Conservation (phyloP, 2,888 invertebrate genomes). For the Euphydryas editha region DNA sequence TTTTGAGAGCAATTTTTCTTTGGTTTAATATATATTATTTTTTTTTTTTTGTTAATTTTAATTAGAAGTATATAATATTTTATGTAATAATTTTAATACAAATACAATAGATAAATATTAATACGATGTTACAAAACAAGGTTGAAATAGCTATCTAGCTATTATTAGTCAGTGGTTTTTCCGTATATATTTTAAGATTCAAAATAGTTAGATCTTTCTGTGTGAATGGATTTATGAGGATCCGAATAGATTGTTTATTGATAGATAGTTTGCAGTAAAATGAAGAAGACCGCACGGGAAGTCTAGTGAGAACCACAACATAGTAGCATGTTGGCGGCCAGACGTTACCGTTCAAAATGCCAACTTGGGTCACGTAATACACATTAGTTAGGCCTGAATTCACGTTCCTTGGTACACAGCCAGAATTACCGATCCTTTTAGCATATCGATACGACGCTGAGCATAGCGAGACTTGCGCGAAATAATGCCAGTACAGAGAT, state of each 20-base stretch:
- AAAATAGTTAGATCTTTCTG: too few species aligned
- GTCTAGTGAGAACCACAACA: conserved; percentile 27
- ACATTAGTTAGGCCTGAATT: conserved; percentile 74
- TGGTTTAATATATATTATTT: too few species aligned
- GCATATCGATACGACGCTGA: conserved; percentile 75
- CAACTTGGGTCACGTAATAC: conserved; percentile 79
- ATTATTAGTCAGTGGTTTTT: too few species aligned
- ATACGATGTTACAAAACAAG: too few species aligned
- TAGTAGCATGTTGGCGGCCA: conserved; percentile 45
- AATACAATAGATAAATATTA: too few species aligned
- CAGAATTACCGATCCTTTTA: conserved; percentile 82
- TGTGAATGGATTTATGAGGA: too few species aligned
- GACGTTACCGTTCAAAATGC: conserved; percentile 65
- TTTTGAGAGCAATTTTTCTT: too few species aligned
- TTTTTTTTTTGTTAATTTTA: too few species aligned
- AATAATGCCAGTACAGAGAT: conserved; percentile 82
- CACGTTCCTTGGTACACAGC: conserved; percentile 82
- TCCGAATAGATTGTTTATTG: not conserved
- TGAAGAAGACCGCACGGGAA: conserved; percentile 8
- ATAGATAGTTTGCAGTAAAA: not conserved
- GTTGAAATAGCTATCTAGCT: too few species aligned
- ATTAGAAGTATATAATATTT: too few species aligned
- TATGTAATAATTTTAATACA: too few species aligned
- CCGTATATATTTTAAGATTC: too few species aligned
- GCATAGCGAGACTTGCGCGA: conserved; percentile 69